phyloP scores from a whole-genome alignment of 37 sponge, comb jelly and placozoan species.

The Theonella swinhoei region DNA sequence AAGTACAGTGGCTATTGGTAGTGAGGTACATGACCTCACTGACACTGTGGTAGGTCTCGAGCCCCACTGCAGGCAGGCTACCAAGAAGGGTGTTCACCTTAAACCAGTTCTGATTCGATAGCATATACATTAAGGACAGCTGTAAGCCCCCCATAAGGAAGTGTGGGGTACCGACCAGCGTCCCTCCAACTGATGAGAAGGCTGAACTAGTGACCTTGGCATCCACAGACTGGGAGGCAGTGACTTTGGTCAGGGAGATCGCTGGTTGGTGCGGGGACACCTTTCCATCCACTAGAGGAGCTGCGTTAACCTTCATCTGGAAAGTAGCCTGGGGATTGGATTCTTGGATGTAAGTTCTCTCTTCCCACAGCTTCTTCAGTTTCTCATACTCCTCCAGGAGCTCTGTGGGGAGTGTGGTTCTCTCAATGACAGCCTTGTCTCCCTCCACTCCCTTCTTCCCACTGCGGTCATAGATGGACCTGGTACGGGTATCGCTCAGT shows the following conservation, averaged over 20 bases:
- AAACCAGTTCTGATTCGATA: constrained; percentile 64
- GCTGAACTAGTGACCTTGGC: constrained; percentile 45
- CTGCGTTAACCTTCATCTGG: constrained; percentile 63
- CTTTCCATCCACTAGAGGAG: constrained; percentile 34
- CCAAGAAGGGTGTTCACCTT: constrained; percentile 26
- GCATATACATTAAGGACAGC: constrained; percentile 34
- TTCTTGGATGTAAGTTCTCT: constrained; percentile 76
- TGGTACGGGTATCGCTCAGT: constrained; percentile 77
- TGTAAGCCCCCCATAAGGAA: constrained; percentile 44
- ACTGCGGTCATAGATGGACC: constrained; percentile 86
- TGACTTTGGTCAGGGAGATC: constrained; percentile 31
- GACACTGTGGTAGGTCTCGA: constrained; percentile 52
- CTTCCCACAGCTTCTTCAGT: constrained; percentile 71
- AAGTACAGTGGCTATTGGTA: neutral
- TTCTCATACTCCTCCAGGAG: constrained; percentile 83
- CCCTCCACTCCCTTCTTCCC: constrained; percentile 84
- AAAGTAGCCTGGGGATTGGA: constrained; percentile 56
- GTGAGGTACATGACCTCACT: constrained; percentile 46
- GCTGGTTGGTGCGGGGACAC: neutral
- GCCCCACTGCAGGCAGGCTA: constrained; percentile 15
- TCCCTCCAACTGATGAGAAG: constrained; percentile 26
- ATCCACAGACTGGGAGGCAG: constrained; percentile 60
- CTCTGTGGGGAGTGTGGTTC: constrained; percentile 72
- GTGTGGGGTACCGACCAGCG: constrained; percentile 2
- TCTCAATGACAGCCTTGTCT: constrained; percentile 67